Percentiles rank a stretch among this genome's conserved stretches.
phyloP scores from a whole-genome alignment of 2,797 vertebrate species.

The Hypotaenidia okinawae region DNA sequence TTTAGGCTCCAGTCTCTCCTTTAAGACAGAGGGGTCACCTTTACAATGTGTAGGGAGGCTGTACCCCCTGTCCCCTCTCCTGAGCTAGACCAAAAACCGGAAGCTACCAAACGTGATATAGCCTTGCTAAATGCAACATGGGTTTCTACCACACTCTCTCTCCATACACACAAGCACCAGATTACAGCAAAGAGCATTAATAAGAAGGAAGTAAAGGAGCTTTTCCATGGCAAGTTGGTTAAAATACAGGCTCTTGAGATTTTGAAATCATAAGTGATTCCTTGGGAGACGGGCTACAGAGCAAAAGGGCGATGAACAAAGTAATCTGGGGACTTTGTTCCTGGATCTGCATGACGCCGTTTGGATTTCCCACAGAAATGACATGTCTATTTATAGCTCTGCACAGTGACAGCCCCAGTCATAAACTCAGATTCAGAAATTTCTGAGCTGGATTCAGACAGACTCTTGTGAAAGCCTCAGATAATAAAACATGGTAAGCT shows the following conservation, averaged over 20 bases:
- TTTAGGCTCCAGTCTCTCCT: not conserved
- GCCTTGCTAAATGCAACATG: not conserved
- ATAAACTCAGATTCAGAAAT: not conserved
- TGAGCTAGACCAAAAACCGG: not conserved
- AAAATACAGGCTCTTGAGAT: not conserved
- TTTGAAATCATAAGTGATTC: not conserved
- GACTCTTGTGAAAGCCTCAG: not conserved
- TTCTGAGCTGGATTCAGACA: not conserved
- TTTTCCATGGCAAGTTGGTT: not conserved
- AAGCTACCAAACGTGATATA: not conserved
- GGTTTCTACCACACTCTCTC: not conserved
- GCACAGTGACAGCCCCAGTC: not conserved
- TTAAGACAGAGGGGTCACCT: not conserved
- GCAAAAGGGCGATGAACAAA: not conserved
- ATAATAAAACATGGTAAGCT: accelerated
- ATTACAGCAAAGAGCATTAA: not conserved
- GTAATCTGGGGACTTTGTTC: not conserved
- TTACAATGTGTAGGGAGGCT: not conserved
- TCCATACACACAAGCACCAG: not conserved
- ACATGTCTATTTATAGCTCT: not conserved
- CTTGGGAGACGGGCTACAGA: not conserved
- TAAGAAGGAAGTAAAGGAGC: not conserved
- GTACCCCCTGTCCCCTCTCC: not conserved
- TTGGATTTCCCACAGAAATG: not conserved
- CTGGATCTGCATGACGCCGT: not conserved